Base-by-base conservation (phyloP, 2,888 invertebrate genomes). In the Clanis bilineata region DNA sequence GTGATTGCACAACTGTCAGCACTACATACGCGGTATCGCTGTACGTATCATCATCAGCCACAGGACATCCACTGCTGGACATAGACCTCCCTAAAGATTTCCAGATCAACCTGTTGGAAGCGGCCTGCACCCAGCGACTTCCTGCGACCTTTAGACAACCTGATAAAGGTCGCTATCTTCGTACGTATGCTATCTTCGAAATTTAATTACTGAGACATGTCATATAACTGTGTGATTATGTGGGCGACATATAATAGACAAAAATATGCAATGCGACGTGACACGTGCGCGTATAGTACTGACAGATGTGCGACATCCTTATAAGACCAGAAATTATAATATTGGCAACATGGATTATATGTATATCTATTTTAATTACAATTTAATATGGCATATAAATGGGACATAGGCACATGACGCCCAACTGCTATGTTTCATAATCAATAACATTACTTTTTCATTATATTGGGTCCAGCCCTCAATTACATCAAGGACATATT, bases 1-100 rank as follows among this genome's bases (percentile, higher is more conserved):
- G 22, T n/a, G 23, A 21, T 22, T 22, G n/a, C n/a, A 69, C 62
- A 64, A 70, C 3, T 36, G 36, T 12, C 9, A 36, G 36, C 36
- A 36, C 9, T 10, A 10, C 1, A 10, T 9, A 12, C 9, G 12
- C 9, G n/a, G n/a, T n/a, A n/a, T n/a, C n/a, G n/a, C n/a, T n/a
- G n/a, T n/a, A n/a, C n/a, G n/a, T n/a, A n/a, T n/a, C n/a, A n/a
- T n/a, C n/a, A n/a, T n/a, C n/a, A n/a, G n/a, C n/a, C n/a, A n/a
- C n/a, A n/a, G n/a, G n/a, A n/a, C n/a, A n/a, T n/a, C n/a, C n/a
- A n/a, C n/a, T n/a, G n/a, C n/a, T n/a, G n/a, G n/a, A n/a, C n/a
- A n/a, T n/a, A n/a, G n/a, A n/a, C n/a, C n/a, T n/a, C n/a, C n/a
- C n/a, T n/a, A n/a, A n/a, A n/a, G n/a, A n/a, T n/a, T n/a, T n/a